Percentiles rank a stretch among this genome's conserved stretches.
Evolutionary conservation across 2,797 vertebrate genomes (phyloP).

Genomic region (Carapus acus): DNA sequence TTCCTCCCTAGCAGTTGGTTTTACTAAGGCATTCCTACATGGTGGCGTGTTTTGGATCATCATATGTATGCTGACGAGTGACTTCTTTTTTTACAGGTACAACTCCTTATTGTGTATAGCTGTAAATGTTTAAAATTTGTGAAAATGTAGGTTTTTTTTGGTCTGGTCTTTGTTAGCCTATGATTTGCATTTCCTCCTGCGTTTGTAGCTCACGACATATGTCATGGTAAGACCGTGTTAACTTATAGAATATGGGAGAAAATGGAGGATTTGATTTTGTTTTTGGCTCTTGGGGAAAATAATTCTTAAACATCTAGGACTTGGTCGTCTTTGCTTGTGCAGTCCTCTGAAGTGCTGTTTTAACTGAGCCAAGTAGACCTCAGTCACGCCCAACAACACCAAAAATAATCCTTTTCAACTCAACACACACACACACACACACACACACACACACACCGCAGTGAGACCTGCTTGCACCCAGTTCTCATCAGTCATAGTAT

Average conservation of each 20-base stretch:
- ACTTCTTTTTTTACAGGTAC: constrained; percentile 39
- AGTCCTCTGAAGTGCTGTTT: not conserved
- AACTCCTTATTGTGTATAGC: constrained; percentile 43
- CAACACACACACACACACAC: not conserved
- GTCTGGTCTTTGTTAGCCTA: constrained; percentile 34
- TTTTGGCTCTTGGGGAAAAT: constrained; percentile 34
- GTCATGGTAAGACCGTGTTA: constrained; percentile 44
- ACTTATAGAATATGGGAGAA: constrained; percentile 30
- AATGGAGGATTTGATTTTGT: constrained; percentile 21
- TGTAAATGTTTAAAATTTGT: constrained; percentile 35
- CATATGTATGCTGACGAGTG: constrained; percentile 31
- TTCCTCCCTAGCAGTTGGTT: constrained; percentile 16
- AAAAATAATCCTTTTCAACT: not conserved
- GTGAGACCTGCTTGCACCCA: not conserved
- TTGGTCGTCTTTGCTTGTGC: not conserved
- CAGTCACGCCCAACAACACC: not conserved
- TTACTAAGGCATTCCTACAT: constrained; percentile 30
- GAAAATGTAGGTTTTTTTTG: constrained; percentile 22
- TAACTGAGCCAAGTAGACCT: not conserved
- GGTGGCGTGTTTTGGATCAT: constrained; percentile 38
- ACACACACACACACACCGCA: not conserved
- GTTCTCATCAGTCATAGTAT: not conserved
- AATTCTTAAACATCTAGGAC: constrained; percentile 32
- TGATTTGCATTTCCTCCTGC: constrained; percentile 29
- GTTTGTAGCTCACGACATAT: constrained; percentile 52